phyloP scores from a whole-genome alignment of 2,797 vertebrate genomes.

The Siniperca scherzeri region DNA sequence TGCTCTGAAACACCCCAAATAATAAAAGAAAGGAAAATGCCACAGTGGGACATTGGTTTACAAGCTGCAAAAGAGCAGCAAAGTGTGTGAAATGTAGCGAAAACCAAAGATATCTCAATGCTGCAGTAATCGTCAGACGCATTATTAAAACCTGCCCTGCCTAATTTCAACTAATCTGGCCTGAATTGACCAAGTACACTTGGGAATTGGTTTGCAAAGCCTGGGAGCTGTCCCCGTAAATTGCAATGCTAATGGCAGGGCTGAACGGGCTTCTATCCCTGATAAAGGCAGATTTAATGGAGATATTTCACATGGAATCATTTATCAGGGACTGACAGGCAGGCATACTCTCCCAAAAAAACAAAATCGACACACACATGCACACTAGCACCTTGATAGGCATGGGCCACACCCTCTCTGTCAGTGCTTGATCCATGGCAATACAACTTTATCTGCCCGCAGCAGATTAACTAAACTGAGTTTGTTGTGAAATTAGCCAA shows the following conservation, averaged over 20 bases:
- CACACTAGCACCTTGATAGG: constrained; percentile 52
- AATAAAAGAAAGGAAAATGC: constrained; percentile 42
- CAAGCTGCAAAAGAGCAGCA: constrained; percentile 46
- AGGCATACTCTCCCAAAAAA: constrained; percentile 22
- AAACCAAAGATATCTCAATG: constrained; percentile 66
- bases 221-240: constrained; percentile 79
- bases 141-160: constrained; percentile 77
- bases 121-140: constrained; percentile 75
- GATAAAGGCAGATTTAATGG: constrained; percentile 88
- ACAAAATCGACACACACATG: not conserved
- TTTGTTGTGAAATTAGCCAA: constrained; percentile 58
- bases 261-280: constrained; percentile 64
- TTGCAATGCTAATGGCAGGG: constrained; percentile 84
- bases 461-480: constrained; percentile 55
- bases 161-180: constrained; percentile 82
- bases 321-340: constrained; percentile 89
- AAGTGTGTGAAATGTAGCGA: constrained; percentile 43
- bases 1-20: constrained; percentile 45
- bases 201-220: constrained; percentile 80
- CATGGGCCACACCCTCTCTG: constrained; percentile 31
- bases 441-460: constrained; percentile 61
- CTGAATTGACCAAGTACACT: constrained; percentile 78
- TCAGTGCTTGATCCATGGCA: constrained; percentile 52
- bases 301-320: constrained; percentile 85
- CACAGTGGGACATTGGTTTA: constrained; percentile 50